These are phyloP conservation scores for Myiotriccus ornatus DNA, from an alignment of 2,797 vertebrate genomes.

Conservation along the genomic window DNA sequence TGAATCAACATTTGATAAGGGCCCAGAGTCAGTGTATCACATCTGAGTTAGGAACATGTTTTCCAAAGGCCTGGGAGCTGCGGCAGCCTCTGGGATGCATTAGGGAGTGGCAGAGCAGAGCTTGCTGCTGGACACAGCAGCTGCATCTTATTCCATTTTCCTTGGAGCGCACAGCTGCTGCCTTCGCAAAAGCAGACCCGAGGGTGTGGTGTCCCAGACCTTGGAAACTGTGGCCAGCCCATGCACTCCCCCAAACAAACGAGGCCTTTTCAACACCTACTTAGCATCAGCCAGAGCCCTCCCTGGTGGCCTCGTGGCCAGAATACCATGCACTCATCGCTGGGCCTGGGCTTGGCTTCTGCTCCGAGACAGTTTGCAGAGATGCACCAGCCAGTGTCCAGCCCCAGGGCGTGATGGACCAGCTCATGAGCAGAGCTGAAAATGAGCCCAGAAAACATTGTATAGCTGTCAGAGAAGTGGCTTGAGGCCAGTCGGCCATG, in stretches of 20 bases:
- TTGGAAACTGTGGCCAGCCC: neutral
- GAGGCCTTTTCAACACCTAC: conserved; percentile 54
- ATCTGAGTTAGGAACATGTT: neutral
- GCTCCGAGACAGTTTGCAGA: rapidly evolving
- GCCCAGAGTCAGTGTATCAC: neutral
- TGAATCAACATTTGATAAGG: neutral
- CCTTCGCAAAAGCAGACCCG: neutral
- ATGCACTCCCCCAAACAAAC: rapidly evolving
- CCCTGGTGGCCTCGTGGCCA: neutral
- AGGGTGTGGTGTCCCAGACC: conserved; percentile 47
- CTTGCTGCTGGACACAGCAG: neutral
- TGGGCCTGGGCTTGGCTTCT: neutral
- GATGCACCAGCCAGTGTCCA: neutral
- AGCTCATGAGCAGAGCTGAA: neutral
- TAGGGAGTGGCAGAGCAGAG: conserved; percentile 39
- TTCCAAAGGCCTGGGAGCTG: neutral
- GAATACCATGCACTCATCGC: neutral
- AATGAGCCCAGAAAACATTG: rapidly evolving
- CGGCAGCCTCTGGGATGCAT: neutral
- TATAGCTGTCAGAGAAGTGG: neutral
- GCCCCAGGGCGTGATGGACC: rapidly evolving
- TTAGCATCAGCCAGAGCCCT: neutral
- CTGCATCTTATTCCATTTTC: neutral
- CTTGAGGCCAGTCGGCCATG: rapidly evolving
- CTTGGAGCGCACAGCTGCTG: neutral